These are phyloP conservation scores for Hydrotaea diabolus DNA, from an alignment of 2,888 invertebrate species.

Conservation along the genomic window DNA sequence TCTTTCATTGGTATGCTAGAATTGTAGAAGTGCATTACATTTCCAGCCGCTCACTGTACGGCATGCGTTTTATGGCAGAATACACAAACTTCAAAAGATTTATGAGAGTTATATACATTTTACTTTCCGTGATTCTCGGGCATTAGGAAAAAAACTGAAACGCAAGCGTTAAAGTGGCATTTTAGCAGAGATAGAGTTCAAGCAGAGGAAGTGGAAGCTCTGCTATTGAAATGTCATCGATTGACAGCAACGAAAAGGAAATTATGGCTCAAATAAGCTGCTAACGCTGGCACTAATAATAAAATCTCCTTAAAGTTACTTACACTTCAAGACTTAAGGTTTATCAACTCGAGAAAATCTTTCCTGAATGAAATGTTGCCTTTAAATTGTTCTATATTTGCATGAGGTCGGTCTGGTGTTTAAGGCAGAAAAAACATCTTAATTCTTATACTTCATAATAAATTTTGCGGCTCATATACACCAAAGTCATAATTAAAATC, in stretches of 20 bases:
- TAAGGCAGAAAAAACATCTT: slow-evolving; percentile 13
- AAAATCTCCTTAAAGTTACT: background rate
- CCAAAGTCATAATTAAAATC: slow-evolving; percentile 61
- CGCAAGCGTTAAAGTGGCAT: background rate
- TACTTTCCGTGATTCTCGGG: slow-evolving; percentile 9
- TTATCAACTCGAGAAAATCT: background rate
- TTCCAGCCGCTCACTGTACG: background rate
- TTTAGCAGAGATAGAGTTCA: background rate
- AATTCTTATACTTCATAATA: slow-evolving; percentile 8
- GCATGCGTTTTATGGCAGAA: background rate
- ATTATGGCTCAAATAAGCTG: background rate
- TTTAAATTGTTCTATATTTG: background rate
- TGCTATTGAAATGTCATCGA: slow-evolving; percentile 29
- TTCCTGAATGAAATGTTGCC: background rate
- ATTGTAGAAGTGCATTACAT: background rate
- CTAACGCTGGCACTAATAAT: background rate
- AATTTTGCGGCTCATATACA: slow-evolving; percentile 16
- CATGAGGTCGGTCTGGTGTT: background rate
- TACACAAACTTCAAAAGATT: slow-evolving; percentile 8
- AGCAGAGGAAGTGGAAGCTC: background rate
- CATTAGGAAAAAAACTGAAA: slow-evolving; percentile 8
- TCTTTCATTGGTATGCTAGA: too few relatives aligned
- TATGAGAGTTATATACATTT: slow-evolving; percentile 24
- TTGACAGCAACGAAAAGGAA: slow-evolving; percentile 11
- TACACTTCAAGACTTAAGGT: too few relatives aligned